Evolutionary conservation across 1,140 invertebrate genomes (phyloP).

Genomic region (Tetragnatha versicolor): DNA sequence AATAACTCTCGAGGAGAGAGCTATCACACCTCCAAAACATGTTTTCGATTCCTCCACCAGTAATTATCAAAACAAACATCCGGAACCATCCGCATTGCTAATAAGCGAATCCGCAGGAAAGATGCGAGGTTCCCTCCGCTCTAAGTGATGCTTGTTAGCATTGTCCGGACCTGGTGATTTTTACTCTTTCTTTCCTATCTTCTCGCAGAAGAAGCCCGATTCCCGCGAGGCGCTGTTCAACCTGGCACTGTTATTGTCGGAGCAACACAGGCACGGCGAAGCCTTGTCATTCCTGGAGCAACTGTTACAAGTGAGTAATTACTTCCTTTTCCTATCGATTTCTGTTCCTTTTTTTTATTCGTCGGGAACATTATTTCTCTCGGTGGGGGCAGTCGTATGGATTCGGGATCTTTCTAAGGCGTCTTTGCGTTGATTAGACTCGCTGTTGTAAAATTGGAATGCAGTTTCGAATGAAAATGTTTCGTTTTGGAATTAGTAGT

Average conservation of each 20-base stretch:
- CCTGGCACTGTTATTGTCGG: slow-evolving; percentile 86
- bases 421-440: too few relatives aligned
- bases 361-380: background rate
- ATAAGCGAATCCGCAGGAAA: background rate
- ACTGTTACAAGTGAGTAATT: slow-evolving; percentile 48
- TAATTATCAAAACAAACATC: slow-evolving; percentile 9
- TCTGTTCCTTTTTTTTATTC: slow-evolving; percentile 9
- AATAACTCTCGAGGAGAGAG: too few relatives aligned
- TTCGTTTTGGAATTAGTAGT: too few relatives aligned
- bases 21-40: too few relatives aligned
- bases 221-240: slow-evolving; percentile 95
- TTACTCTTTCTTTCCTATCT: background rate
- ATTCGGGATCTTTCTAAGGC: too few relatives aligned
- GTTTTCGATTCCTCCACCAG: background rate
- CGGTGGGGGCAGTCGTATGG: background rate
- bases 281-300: slow-evolving; percentile 41
- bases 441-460: too few relatives aligned
- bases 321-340: slow-evolving; percentile 31
- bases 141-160: slow-evolving; percentile 32
- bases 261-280: slow-evolving; percentile 67
- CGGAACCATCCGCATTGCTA: background rate
- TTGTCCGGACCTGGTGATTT: background rate
- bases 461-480: too few relatives aligned
- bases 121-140: slow-evolving; percentile 5
- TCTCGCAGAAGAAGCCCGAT: slow-evolving; percentile 53